A percentile compares a stretch with the other conserved stretches of the same genome.
Conservation (phyloP, 2,888 invertebrate genomes). For the Adelognathus sp. region DNA sequence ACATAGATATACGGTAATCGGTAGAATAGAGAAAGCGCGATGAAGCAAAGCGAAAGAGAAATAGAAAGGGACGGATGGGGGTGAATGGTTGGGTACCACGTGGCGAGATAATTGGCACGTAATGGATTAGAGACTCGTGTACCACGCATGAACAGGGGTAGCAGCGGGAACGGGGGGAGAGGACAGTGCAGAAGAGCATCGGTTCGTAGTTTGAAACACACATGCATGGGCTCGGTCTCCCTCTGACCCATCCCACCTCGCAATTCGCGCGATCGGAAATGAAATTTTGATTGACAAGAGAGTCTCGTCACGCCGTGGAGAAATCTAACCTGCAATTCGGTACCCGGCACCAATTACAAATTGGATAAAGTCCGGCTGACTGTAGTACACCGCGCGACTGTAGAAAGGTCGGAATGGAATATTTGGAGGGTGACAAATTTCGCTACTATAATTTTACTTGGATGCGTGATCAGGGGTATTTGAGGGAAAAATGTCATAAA, state of each 20-base stretch:
- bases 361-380: constrained; percentile 35
- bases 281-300: constrained; percentile 77
- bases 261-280: constrained; percentile 76
- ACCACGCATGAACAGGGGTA: constrained; percentile 52
- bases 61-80: constrained; percentile 40
- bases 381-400: neutral
- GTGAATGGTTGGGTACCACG: constrained; percentile 59
- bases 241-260: constrained; percentile 41
- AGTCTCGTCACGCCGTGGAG: constrained; percentile 73
- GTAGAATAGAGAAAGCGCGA: constrained; percentile 23
- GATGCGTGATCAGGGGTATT: no score
- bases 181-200: constrained; percentile 14
- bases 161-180: constrained; percentile 23
- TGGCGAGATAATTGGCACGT: constrained; percentile 67
- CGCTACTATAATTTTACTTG: no score
- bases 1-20: neutral
- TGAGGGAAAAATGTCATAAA: no score
- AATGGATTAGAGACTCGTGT: constrained; percentile 65
- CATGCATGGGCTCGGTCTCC: constrained; percentile 25
- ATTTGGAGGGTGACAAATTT: no score
- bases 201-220: constrained; percentile 33
- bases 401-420: no score
- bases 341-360: constrained; percentile 53
- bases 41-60: constrained; percentile 47
- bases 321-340: constrained; percentile 77